A percentile compares a stretch with the other conserved stretches of the same genome.
These are phyloP conservation scores for Heteromurus nitidus DNA, from an alignment of 2,888 invertebrate genomes.

Conservation along the genomic window DNA sequence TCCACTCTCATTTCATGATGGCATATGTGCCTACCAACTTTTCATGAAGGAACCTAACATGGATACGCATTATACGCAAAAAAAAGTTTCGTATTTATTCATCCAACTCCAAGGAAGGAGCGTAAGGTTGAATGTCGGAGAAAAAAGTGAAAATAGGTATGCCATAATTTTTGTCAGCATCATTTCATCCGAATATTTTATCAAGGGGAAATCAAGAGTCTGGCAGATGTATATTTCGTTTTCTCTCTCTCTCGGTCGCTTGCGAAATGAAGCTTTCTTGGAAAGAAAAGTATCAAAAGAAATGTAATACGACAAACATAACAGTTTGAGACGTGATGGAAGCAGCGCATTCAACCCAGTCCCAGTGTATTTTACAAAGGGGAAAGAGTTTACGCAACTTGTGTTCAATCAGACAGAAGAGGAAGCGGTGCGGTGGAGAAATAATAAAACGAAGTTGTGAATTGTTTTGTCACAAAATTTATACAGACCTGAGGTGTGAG, in stretches of 20 bases:
- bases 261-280: too few relatives aligned
- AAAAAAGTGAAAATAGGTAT: neutral
- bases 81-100: neutral
- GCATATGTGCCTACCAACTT: neutral
- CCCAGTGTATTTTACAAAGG: neutral
- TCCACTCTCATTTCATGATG: too few relatives aligned
- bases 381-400: neutral
- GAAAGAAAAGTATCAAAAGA: too few relatives aligned
- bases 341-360: too few relatives aligned
- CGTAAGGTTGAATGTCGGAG: neutral
- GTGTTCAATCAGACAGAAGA: constrained; percentile 9
- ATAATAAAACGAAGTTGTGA: constrained; percentile 1
- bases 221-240: too few relatives aligned
- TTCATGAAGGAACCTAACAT: neutral
- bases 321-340: too few relatives aligned
- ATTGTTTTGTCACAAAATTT: constrained; percentile 11
- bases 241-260: too few relatives aligned
- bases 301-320: too few relatives aligned
- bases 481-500: neutral
- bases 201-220: too few relatives aligned
- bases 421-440: too few relatives aligned
- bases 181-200: constrained; percentile 8
- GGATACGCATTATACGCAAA: neutral
- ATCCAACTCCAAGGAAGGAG: neutral
- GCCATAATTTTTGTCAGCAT: constrained; percentile 16